Base-by-base conservation (phyloP, 2,797 vertebrate species). In the Halcyon chelicuti region DNA sequence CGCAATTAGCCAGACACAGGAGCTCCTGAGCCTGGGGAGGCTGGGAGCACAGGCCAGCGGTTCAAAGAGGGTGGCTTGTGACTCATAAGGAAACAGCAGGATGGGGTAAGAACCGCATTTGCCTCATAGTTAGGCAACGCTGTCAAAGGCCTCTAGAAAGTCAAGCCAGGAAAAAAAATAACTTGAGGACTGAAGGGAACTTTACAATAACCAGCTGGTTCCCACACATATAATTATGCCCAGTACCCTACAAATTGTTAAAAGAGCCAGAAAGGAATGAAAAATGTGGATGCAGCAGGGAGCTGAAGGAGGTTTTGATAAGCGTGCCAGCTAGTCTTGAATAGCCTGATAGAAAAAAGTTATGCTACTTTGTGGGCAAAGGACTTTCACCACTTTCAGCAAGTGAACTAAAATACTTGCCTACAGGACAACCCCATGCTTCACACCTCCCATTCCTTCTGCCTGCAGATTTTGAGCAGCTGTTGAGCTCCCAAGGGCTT, bases 71-170 rank as follows among this genome's bases (percentile, higher is more conserved):
- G 16, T 63, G 63, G 47, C 71, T 71, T 58, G 39, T 95, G 92
- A 93, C 77, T 94, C 88, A 88, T 40, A 57, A 39, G 42, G 46
- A 58, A 93, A 78, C 40, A 61, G 80, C 35, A 76, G 88, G 65
- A 88, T 74, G 63, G 83, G 57, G 37, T 74, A 76, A 88, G 86
- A 90, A 51, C 83, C 1, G 0, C 49, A 10, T 61, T 74, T 31
- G 40, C 52, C 46, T 61, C 7, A 40, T 13, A 61, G 71, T 76
- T 71, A 61, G 74, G 63, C 61, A 88, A 61, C 11, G 3, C 44
- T 0, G 4, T 68, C 58, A 79, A 76, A 82, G 29, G 66, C 35
- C 42, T 81, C 76, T 86, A 83, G 70, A 71, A 92, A 95, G 51
- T 33, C 55, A 65, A 74, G 79, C 47, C 55, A 82, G 82, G 57